Percentiles rank a stretch among this genome's conserved stretches.
phyloP scores from a whole-genome alignment of 53 echinoderm and acorn worm species.

The Astropecten irregularis region DNA sequence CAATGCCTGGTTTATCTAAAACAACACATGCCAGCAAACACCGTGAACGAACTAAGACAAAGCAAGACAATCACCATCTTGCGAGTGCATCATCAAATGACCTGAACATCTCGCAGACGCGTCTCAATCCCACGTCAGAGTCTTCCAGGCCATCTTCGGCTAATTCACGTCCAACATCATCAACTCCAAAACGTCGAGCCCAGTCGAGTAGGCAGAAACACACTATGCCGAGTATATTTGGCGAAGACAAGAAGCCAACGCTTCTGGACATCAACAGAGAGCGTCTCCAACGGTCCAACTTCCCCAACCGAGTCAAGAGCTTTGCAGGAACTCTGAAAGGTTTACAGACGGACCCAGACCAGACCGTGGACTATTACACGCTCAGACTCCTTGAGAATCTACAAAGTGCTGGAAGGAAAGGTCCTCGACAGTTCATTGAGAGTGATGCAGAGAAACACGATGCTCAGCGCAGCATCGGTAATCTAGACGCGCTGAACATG shows the following conservation, averaged over 20 bases:
- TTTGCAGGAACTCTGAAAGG: slow-evolving; percentile 31
- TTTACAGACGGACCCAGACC: slow-evolving; percentile 56
- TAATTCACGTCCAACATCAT: neutral
- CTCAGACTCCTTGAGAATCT: slow-evolving; percentile 44
- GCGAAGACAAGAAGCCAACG: slow-evolving; percentile 59
- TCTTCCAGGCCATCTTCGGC: neutral
- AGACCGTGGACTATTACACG: slow-evolving; percentile 65
- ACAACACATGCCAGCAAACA: neutral
- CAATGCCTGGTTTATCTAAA: slow-evolving; percentile 13
- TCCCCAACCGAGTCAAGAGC: slow-evolving; percentile 49
- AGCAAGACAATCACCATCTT: neutral
- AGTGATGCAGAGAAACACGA: slow-evolving; percentile 39
- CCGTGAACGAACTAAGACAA: neutral
- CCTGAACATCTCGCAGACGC: neutral
- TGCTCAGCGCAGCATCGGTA: slow-evolving; percentile 60
- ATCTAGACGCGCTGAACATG: slow-evolving; percentile 63
- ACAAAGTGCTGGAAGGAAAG: slow-evolving; percentile 13
- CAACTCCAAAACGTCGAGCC: neutral
- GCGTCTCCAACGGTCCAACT: slow-evolving; percentile 57
- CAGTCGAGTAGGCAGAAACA: neutral
- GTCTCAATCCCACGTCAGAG: neutral
- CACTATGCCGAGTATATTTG: slow-evolving; percentile 67
- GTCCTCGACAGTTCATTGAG: neutral
- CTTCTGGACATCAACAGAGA: slow-evolving; percentile 69
- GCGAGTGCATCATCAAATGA: neutral